Evolutionary conservation across 2,113 vertebrate genomes (phyloP).

Genomic region (Phyllopteryx taeniolatus): DNA sequence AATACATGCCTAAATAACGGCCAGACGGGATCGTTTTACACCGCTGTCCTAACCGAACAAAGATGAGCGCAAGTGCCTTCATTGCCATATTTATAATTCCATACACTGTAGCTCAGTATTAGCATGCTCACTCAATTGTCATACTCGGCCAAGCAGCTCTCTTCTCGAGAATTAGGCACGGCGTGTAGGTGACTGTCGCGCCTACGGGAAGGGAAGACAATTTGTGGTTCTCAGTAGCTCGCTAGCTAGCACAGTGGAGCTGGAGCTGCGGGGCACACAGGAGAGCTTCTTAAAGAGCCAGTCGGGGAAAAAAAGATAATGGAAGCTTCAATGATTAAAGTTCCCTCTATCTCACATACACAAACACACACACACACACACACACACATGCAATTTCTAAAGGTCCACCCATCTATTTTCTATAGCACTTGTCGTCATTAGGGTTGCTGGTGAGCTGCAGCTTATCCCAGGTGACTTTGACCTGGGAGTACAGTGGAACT

Average conservation of each 20-base stretch:
- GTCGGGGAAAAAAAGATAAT: slow-evolving; percentile 43
- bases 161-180: slow-evolving; percentile 9
- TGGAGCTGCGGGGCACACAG: slow-evolving; percentile 56
- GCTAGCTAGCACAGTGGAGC: slow-evolving; percentile 36
- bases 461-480: not conserved
- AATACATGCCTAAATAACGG: slow-evolving; percentile 60
- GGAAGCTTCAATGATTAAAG: slow-evolving; percentile 37
- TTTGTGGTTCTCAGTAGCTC: slow-evolving; percentile 33
- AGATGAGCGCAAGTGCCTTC: slow-evolving; percentile 19
- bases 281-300: slow-evolving; percentile 64
- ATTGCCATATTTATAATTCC: not conserved
- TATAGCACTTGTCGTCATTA: not conserved
- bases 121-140: slow-evolving; percentile 5
- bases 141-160: slow-evolving; percentile 10
- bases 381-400: not conserved
- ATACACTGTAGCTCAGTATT: not conserved
- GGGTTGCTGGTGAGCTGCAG: not conserved
- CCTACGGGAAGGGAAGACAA: slow-evolving; percentile 17
- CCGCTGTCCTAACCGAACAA: slow-evolving; percentile 14
- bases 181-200: slow-evolving; percentile 13
- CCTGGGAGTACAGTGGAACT: not conserved
- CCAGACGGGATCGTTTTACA: slow-evolving; percentile 40
- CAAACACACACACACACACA: not conserved
- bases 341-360: slow-evolving; percentile 10
- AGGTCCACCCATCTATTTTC: not conserved